These are phyloP conservation scores for Mylabris phalerata DNA, from an alignment of 1,140 invertebrate genomes.

Conservation along the genomic window DNA sequence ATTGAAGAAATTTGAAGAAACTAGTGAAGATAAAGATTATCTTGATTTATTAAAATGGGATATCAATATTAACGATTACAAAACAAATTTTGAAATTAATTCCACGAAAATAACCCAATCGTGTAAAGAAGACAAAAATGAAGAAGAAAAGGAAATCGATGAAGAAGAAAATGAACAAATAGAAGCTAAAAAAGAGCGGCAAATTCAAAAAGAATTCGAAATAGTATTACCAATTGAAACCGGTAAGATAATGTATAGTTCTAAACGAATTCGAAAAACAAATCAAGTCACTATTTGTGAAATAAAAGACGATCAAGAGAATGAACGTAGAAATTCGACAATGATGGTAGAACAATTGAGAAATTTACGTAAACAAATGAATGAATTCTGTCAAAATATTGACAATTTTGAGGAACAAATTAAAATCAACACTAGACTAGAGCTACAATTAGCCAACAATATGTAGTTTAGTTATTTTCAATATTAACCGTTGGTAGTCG, in stretches of 20 bases:
- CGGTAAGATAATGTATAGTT: too few relatives aligned
- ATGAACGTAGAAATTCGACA: too few relatives aligned
- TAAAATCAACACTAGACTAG: slow-evolving; percentile 19
- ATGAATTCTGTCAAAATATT: slow-evolving; percentile 23
- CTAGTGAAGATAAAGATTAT: not conserved
- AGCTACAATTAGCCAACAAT: slow-evolving; percentile 33
- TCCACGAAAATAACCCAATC: not conserved
- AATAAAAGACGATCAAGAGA: too few relatives aligned
- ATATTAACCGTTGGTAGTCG: too few relatives aligned
- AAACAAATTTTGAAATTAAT: not conserved
- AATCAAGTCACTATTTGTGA: too few relatives aligned
- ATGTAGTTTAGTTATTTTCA: slow-evolving; percentile 21
- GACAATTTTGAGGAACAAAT: slow-evolving; percentile 27
- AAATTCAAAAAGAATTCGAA: not conserved
- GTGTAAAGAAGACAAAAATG: not conserved
- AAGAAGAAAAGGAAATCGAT: not conserved
- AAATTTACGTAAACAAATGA: slow-evolving; percentile 27
- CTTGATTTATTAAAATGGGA: too few relatives aligned
- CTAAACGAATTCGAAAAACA: too few relatives aligned
- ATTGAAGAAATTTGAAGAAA: not conserved
- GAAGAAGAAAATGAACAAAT: not conserved
- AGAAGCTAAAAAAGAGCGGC: not conserved
- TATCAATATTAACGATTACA: too few relatives aligned
- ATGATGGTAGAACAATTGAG: too few relatives aligned
- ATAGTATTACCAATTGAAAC: too few relatives aligned